Evolutionary conservation across 2,888 invertebrate genomes (phyloP), one percentile per base, ranked within the genome.

Genomic region (Ectemnius cavifrons): DNA sequence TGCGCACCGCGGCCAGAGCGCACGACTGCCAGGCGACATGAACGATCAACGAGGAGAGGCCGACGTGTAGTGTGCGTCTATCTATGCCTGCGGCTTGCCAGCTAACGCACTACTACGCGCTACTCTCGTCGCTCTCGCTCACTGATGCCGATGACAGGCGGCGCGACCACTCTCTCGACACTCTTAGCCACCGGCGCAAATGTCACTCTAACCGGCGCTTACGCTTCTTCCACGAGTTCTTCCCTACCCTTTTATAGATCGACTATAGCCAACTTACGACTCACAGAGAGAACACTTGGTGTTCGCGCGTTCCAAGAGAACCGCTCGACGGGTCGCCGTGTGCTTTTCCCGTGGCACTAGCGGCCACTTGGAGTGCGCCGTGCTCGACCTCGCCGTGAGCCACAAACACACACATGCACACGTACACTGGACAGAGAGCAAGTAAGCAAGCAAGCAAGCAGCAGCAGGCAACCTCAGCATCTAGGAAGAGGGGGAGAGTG

Each of bases 1-100:
- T 14, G 4, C 18, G 59, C 58, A 23, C 58, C 45, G 58, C 46
- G 58, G 14, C n/a, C 66, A 45, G 23, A 46, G 23, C 59, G 59
- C 52, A 52, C 52, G 8, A 14, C 14, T 16, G 16, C 52, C 52
- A 37, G 52, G n/a, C 16, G 52, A 52, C 52, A 14, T 52, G 52
- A 14, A 52, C 52, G 52, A 52, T 16, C 16, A 52, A 16, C 52
- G 52, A 52, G 37, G 37, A 37, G 37, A 37, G 37, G 52, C 52
- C 16, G 52, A 11, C 52, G 16, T n/a, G 52, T 52, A 52, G 52
- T 52, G 37, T 37, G 37, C 23, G 23, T 37, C 5, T 37, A 37
- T 37, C 5, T 37, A 37, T 37, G 37, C 37, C 37, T 37, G 37
- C 37, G 37, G 37, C 37, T 37, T 37, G 37, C 37, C 8, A 37